Evolutionary conservation across 1,140 invertebrate species (phyloP).

Genomic region (Sitobion miscanthi): DNA sequence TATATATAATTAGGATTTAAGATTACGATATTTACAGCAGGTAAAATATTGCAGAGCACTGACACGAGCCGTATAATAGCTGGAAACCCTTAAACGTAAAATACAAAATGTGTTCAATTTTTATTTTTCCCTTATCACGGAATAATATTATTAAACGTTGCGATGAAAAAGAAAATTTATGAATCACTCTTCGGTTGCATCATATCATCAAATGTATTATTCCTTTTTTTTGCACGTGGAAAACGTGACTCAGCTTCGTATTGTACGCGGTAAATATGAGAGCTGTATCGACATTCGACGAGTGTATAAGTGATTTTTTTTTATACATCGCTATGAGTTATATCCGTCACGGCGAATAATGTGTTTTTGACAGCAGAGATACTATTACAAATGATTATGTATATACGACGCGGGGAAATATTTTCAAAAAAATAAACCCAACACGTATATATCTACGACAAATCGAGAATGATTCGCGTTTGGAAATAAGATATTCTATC

Average conservation of each 20-base stretch:
- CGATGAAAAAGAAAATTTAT: neutral
- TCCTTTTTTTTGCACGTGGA: neutral
- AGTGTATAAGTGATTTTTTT: neutral
- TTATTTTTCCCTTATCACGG: neutral
- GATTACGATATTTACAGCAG: neutral
- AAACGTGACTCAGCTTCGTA: neutral
- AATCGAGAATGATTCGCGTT: neutral
- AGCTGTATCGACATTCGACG: neutral
- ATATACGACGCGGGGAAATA: neutral
- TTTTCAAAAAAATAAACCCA: neutral
- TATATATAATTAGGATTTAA: neutral
- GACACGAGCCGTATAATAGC: too few species aligned
- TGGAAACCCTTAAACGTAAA: neutral
- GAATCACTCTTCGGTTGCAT: neutral
- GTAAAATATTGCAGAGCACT: neutral
- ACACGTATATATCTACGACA: neutral
- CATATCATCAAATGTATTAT: neutral
- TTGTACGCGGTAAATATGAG: neutral
- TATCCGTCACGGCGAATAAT: conserved; percentile 3
- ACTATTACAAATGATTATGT: neutral
- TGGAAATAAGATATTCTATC: neutral
- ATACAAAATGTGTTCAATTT: neutral
- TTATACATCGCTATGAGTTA: neutral
- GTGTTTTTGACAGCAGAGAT: neutral
- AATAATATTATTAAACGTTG: neutral